Conservation (phyloP, 2,888 invertebrate species). For the Apodemia hepburni region DNA sequence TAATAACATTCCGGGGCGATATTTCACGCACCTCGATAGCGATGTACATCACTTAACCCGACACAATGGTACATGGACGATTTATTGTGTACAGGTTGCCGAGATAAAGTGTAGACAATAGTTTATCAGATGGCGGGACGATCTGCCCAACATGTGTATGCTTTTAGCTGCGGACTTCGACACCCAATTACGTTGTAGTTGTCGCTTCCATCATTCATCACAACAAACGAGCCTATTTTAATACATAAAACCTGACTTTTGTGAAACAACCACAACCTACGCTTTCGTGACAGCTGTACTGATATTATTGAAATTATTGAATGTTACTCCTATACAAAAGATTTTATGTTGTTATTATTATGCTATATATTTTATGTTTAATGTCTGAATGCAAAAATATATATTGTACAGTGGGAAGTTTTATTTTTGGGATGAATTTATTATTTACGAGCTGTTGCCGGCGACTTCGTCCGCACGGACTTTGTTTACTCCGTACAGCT, state of each 20-base stretch:
- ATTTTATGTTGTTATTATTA: neutral
- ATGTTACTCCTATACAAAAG: neutral
- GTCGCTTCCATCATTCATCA: constrained; percentile 64
- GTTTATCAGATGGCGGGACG: constrained; percentile 56
- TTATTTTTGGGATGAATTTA: too few relatives aligned
- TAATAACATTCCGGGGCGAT: constrained; percentile 66
- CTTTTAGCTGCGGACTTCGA: constrained; percentile 72
- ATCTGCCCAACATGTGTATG: constrained; percentile 68
- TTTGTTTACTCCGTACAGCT: too few relatives aligned
- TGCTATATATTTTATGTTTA: too few relatives aligned
- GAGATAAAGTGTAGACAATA: constrained; percentile 73
- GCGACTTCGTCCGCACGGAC: too few relatives aligned
- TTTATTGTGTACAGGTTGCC: constrained; percentile 67
- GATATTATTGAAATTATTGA: neutral
- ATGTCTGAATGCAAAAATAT: too few relatives aligned
- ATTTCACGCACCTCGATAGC: constrained; percentile 45
- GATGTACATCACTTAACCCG: constrained; percentile 45
- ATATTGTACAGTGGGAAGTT: too few relatives aligned
- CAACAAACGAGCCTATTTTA: constrained; percentile 61
- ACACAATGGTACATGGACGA: constrained; percentile 60
- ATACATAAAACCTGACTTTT: constrained; percentile 32
- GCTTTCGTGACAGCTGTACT: neutral
- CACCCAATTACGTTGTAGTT: constrained; percentile 69
- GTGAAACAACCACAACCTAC: constrained; percentile 4
- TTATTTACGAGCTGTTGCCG: too few relatives aligned